These are phyloP conservation scores for Anabacerthia variegaticeps DNA, from an alignment of 2,797 vertebrate species.

Conservation along the genomic window DNA sequence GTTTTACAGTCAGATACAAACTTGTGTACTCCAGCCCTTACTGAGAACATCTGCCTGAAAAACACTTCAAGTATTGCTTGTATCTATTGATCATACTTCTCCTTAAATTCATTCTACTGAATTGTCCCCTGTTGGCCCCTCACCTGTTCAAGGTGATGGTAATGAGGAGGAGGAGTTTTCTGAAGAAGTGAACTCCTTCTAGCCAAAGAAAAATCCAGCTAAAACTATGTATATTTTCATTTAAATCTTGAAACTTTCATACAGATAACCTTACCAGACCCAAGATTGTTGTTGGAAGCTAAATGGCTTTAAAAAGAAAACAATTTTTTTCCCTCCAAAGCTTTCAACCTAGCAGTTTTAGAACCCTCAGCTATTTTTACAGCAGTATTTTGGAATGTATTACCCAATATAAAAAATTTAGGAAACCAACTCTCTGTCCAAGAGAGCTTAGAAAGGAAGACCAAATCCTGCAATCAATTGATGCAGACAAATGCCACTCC, in stretches of 20 bases:
- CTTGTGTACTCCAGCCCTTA: not conserved
- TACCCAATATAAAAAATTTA: not conserved
- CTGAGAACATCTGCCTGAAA: not conserved
- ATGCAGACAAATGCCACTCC: conserved; percentile 36
- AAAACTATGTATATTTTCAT: not conserved
- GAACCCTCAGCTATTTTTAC: not conserved
- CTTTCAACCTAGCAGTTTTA: not conserved
- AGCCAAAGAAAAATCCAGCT: not conserved
- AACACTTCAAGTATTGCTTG: not conserved
- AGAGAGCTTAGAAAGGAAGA: conserved; percentile 25
- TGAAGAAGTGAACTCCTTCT: not conserved
- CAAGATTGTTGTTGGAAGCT: not conserved
- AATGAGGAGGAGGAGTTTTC: not conserved
- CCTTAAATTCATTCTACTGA: not conserved
- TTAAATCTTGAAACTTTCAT: not conserved
- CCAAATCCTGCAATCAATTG: conserved; percentile 51
- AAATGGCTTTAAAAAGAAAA: not conserved
- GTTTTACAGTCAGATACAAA: not conserved
- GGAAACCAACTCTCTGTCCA: not conserved
- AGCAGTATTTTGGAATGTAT: not conserved
- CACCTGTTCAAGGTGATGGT: not conserved
- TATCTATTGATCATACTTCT: not conserved
- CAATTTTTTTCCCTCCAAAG: not conserved
- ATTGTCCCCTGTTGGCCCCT: not conserved
- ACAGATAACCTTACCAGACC: not conserved